Evolutionary conservation across 2,113 vertebrate species (phyloP).

Genomic region (Podarcis cretensis): DNA sequence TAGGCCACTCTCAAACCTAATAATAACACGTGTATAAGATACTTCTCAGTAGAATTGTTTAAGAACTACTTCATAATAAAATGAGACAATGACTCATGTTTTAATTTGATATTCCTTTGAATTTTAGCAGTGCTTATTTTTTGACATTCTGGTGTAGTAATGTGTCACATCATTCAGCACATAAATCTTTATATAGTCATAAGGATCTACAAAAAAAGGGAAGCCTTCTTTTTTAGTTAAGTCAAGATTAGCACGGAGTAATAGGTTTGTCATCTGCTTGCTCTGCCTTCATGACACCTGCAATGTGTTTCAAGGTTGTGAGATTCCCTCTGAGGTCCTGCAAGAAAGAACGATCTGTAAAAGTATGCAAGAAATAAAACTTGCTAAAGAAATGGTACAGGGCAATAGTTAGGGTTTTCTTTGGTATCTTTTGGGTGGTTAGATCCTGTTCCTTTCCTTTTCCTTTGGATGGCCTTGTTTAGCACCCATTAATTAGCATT

Average conservation of each 20-base stretch:
- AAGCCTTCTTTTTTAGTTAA: background rate
- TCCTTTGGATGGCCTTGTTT: too few relatives aligned
- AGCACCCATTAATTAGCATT: too few relatives aligned
- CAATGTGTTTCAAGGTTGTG: background rate
- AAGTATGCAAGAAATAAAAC: too few relatives aligned
- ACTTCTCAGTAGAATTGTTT: slow-evolving; percentile 45
- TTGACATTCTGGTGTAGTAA: background rate
- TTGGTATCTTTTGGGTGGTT: too few relatives aligned
- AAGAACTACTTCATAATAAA: slow-evolving; percentile 39
- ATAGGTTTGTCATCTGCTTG: background rate
- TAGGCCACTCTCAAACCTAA: slow-evolving; percentile 44
- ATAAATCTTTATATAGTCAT: background rate
- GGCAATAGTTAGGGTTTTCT: background rate
- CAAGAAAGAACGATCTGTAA: background rate
- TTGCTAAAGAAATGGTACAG: background rate
- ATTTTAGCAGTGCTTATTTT: slow-evolving; percentile 49
- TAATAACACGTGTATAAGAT: slow-evolving; percentile 33
- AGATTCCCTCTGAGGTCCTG: background rate
- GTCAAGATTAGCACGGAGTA: background rate
- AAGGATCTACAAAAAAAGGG: background rate
- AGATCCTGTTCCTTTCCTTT: too few relatives aligned
- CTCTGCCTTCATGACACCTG: background rate
- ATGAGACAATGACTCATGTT: slow-evolving; percentile 36
- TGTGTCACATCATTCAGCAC: background rate
- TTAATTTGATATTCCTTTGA: slow-evolving; percentile 40